Evolutionary conservation across 2,888 invertebrate genomes (phyloP), one percentile per base, ranked within the genome.

Genomic region (Pollenia griseotomentosa): DNA sequence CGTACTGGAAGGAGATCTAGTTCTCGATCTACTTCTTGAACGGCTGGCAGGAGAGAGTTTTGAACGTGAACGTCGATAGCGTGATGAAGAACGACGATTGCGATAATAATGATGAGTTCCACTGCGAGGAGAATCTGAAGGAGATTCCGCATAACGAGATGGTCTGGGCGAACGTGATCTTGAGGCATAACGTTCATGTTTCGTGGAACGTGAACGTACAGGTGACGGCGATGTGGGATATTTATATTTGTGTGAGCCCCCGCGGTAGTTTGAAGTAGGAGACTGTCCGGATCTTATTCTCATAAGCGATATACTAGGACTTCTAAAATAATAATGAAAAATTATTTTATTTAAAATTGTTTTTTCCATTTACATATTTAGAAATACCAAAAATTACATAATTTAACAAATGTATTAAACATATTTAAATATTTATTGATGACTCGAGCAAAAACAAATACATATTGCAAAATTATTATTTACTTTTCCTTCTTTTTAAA

Each of bases 161-260:
- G 88, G 80, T 2, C 92, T 89, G 2, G 93, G 92, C 9, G 93
- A 93, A 53, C 92, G 91, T 53, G 93, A 92, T 23, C 90, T 89
- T 44, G 94, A 91, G 2, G 78, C 74, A 63, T 92, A 93, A n/a
- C 92, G 91, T 12, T 92, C 91, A 6, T 92, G 90, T 87, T 93
- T 93, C 10, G 94, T 94, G 7, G 94, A 94, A 48, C 94, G 92
- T 9, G 94, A 93, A 53, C 94, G 92, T 57, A 93, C 93, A 11
- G 94, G 94, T 0, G 94, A 94, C 14, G 93, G 93, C 79, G 92
- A 91, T 61, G 55, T 85, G 63, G 81, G 75, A 90, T 88, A 91
- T 87, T 90, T 92, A 74, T 92, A 90, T 88, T 92, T 93, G 87
- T 91, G 90, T 88, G 85, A 79, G 14, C 84, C 88, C 63, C 89